Evolutionary conservation across 92 coral and sea anemone species (phyloP), one percentile per base, ranked within the genome.

Genomic region (Zoanthus gigantus): DNA sequence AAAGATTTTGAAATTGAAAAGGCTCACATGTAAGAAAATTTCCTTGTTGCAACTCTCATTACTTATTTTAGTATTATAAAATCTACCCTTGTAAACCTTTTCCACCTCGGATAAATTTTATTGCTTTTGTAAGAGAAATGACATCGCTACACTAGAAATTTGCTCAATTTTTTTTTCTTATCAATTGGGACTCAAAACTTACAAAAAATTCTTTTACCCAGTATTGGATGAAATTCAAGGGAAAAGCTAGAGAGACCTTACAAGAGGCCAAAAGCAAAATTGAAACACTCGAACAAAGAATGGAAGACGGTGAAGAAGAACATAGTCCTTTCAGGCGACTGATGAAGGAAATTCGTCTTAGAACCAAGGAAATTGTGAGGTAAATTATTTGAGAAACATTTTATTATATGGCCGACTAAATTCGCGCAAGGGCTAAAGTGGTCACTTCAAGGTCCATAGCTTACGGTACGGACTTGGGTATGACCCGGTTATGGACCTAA

Each of bases 191-290:
- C 15, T 30, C 1, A 69, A 30, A 34, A 9, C 11, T 30, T 29
- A 6, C 2, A 29, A 28, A n/a, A 4, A n/a, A 12, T 0, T 7
- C 11, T 37, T n/a, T 37, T 52, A 31, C 42, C 45, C 17, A 79
- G 84, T 71, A 60, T 79, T 79, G 84, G 84, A 79, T 34, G 52
- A 79, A 60, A n/a, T 79, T 79, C 84, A 79, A 60, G 42, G 72
- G 84, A 34, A 79, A 12, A 46, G 56, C 84, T 6, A 71, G 60
- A 79, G 84, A 79, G 53, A 79, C 72, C 17, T 23, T 79, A 14
- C 28, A 79, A 5, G 72, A 79, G 56, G 72, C 84, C 16, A 61
- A 50, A 31, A 61, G 67, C 53, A 79, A 63, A 18, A 79, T 37
- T 56, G 84, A 79, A 37, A 58, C 34, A 16, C 60, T 79, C 10